Conservation (phyloP, 2,113 vertebrate species). For the Microtus oregoni region DNA sequence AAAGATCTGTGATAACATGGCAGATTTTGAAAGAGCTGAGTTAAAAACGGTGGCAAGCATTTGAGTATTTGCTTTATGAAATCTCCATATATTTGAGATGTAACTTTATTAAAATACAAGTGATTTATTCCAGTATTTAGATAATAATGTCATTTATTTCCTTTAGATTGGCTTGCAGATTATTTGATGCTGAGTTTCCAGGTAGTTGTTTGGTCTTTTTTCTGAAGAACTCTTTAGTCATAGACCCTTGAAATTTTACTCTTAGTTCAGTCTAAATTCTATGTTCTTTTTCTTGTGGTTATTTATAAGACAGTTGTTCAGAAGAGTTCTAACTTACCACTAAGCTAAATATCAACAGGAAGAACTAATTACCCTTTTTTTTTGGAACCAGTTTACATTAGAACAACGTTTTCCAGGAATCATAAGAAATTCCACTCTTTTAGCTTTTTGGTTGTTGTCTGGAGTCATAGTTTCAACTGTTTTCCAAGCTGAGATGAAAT, state of each 20-base stretch:
- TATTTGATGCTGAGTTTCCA: not conserved
- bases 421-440: not conserved
- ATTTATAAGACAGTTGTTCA: not conserved
- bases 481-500: not conserved
- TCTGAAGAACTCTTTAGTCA: not conserved
- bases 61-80: not conserved
- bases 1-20: slow-evolving; percentile 25
- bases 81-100: not conserved
- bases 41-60: not conserved
- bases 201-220: not conserved
- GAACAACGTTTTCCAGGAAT: not conserved
- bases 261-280: not conserved
- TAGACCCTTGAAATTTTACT: not conserved
- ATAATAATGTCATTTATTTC: not conserved
- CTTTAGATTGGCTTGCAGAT: slow-evolving; percentile 2
- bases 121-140: not conserved
- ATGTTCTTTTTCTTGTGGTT: slow-evolving; percentile 11
- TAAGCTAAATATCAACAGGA: slow-evolving; percentile 15
- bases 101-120: slow-evolving; percentile 48
- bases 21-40: not conserved
- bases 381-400: slow-evolving; percentile 23
- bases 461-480: not conserved
- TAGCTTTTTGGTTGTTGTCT: not conserved
- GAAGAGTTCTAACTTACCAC: slow-evolving; percentile 4
- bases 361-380: not conserved